Base-by-base conservation (phyloP, 2,113 vertebrate genomes). In the Albula glossodonta region DNA sequence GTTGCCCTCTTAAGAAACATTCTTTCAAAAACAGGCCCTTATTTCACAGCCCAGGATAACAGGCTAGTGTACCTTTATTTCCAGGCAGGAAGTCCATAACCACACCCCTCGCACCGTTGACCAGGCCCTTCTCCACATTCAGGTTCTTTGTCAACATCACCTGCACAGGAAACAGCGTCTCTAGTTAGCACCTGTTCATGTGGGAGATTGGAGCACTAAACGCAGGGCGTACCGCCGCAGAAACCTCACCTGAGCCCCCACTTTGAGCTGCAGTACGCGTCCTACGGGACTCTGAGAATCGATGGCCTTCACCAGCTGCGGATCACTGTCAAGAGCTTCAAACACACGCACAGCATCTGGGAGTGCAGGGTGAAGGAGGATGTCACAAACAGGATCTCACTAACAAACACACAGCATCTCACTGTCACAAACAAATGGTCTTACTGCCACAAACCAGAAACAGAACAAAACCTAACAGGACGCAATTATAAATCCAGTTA, bases 91-190 rank as follows among this genome's bases (percentile, higher is more conserved):
- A 99, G 70, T 95, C 96, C 1, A 96, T 89, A 1, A 99, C 95
- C 0, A 99, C 96, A 0, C 98, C 98, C 88, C 98, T 95, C 0
- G 98, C 97, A 0, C 98, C 98, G 0, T 99, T 99, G 92, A 99
- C 98, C 89, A 99, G 94, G 78, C 98, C 97, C 50, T 92, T 95
- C 66, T 96, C 94, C 4, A 99, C 96, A 8, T 98, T 96, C 87
- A 99, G 86, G 90, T 99, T 99, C 94, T 99, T 99, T 7, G 98
- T 94, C 87, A 99, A 92, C 97, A 99, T 99, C 89, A 99, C 98
- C 98, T 99, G 85, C n/a, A 83, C 15, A 81, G 57, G 60, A 4
- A 66, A 41, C 25, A 15, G 2, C 12, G 77, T 19, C 4, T 56
- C 60, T 0, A 12, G 4, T 10, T 79, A 52, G 9, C 7, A 5